These are phyloP conservation scores for Ectobius pallidus DNA, from an alignment of 2,888 invertebrate genomes.

Conservation along the genomic window DNA sequence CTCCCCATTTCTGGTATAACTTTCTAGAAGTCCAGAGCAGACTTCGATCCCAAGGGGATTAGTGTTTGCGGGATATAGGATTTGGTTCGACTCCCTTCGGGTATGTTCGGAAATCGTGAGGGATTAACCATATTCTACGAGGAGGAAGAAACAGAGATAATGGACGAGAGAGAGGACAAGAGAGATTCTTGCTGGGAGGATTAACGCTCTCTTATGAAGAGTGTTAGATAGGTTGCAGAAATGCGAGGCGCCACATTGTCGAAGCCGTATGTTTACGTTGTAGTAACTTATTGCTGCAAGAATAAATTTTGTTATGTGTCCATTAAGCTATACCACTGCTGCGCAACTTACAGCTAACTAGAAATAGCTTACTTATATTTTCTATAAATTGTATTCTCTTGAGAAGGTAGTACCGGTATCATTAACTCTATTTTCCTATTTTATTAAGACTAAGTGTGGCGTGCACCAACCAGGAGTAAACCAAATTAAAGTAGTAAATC, in stretches of 20 bases:
- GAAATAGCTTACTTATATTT: no score
- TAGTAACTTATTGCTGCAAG: no score
- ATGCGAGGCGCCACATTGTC: not conserved
- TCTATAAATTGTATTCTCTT: no score
- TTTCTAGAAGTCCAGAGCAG: constrained; percentile 9
- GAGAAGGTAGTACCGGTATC: no score
- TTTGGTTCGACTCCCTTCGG: constrained; percentile 29
- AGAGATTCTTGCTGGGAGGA: not conserved
- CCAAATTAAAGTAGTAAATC: no score
- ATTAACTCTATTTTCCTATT: no score
- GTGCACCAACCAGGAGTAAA: no score
- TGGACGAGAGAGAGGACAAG: not conserved
- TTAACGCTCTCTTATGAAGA: not conserved
- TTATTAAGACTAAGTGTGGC: no score
- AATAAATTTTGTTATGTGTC: no score
- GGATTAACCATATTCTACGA: constrained; percentile 3
- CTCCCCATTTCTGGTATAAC: not conserved
- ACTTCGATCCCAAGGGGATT: constrained; percentile 23
- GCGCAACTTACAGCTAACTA: no score
- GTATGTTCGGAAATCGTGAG: not conserved
- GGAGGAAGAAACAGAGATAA: constrained; percentile 22
- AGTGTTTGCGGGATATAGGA: constrained; percentile 24
- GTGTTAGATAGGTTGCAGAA: not conserved
- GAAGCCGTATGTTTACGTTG: no score
- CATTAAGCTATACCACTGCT: no score